Evolutionary conservation across 2,888 invertebrate genomes (phyloP), one percentile per base, ranked within the genome.

Genomic region (Diplolepis rosae): DNA sequence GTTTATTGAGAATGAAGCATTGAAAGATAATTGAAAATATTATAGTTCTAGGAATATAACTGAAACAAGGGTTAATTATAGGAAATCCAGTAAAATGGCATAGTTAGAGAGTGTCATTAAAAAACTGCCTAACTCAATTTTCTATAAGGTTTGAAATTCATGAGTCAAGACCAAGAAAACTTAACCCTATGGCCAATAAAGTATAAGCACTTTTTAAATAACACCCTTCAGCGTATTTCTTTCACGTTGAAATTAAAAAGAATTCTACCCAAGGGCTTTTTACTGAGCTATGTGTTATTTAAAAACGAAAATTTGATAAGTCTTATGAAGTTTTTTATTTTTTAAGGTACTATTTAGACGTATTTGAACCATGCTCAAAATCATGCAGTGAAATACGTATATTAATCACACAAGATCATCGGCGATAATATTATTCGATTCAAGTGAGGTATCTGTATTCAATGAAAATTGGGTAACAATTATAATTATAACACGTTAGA

Each of bases 361-460:
- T 27, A 39, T 61, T 39, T 61, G 61, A 39, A 61, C 39, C 61
- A 61, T 61, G 61, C 61, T 61, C n/a, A 35, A 61, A 61, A 39
- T 39, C 61, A 61, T 61, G 61, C 61, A 54, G 32, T 54, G 54
- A 54, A 54, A 54, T 54, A 32, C 28, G 7, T 2, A 52, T 32
- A 32, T 54, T 18, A 51, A 27, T 51, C 51, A 51, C 51, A 51
- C 1, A 30, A 30, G 32, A 54, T 30, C 54, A 11, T 32, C 4
- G 54, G 32, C n/a, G n/a, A n/a, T n/a, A n/a, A 50, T 24, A 50
- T 50, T 24, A 22, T 24, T 24, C 50, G 50, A 50, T 24, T 50
- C 22, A 50, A 50, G 50, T 50, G 50, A 32, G 28, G 18, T 54
- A 30, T 30, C 30, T 61, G 4, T 24, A 61, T 13, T 39, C 35